Evolutionary conservation across 2,113 vertebrate species (phyloP).

Genomic region (Pungitius pungitius): DNA sequence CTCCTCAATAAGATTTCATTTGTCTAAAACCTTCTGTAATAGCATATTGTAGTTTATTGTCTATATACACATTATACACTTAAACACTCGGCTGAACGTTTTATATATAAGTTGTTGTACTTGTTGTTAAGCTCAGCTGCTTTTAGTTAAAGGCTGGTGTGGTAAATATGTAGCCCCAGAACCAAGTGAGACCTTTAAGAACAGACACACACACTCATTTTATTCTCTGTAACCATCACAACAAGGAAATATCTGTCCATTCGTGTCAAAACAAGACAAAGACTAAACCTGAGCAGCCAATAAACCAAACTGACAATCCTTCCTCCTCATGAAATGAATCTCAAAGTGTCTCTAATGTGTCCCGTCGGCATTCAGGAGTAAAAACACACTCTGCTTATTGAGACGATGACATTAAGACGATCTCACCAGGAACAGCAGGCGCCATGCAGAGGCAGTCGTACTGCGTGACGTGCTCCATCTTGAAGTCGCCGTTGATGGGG

Average conservation of each 20-base stretch:
- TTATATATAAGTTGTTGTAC: background rate
- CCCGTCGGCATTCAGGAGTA: background rate
- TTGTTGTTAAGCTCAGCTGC: background rate
- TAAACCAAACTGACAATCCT: no score
- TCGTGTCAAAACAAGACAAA: background rate
- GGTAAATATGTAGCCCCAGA: background rate
- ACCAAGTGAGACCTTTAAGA: no score
- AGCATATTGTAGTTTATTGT: background rate
- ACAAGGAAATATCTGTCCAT: background rate
- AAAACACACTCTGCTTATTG: background rate
- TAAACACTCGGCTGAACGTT: background rate
- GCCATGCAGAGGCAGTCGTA: conserved; percentile 92
- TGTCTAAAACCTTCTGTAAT: background rate
- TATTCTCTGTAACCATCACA: background rate
- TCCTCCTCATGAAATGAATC: background rate
- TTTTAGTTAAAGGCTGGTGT: background rate
- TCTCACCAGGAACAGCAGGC: conserved; percentile 82
- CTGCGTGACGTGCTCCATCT: conserved; percentile 84
- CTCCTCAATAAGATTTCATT: background rate
- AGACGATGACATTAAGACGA: no score
- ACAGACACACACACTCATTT: no score
- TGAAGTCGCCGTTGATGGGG: conserved; percentile 90
- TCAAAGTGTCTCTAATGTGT: background rate
- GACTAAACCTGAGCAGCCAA: background rate
- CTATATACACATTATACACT: background rate